Conservation (phyloP, 1,140 invertebrate species). For the Philopotamus ludificatus region DNA sequence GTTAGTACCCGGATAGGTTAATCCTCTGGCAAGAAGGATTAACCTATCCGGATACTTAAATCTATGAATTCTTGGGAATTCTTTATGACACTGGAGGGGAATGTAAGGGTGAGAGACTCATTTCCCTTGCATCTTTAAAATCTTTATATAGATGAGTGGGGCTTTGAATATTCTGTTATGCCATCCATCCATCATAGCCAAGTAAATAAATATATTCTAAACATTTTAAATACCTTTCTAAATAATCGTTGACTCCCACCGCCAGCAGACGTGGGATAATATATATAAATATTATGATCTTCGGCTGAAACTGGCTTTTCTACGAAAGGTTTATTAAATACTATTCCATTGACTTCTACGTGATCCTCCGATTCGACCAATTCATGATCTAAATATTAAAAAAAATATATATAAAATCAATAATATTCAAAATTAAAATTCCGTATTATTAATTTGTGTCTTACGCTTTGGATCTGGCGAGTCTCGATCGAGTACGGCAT, state of each 20-base stretch:
- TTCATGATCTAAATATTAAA: slow-evolving; percentile 74
- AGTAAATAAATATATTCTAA: too few species aligned
- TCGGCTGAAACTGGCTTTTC: slow-evolving; percentile 97
- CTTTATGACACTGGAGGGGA: too few species aligned
- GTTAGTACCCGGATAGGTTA: too few species aligned
- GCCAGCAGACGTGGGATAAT: slow-evolving; percentile 98
- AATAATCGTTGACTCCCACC: slow-evolving; percentile 95
- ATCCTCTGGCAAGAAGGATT: too few species aligned
- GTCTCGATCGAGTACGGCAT: slow-evolving; percentile 95
- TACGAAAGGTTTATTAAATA: slow-evolving; percentile 99
- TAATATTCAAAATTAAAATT: neutral
- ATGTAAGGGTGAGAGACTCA: too few species aligned
- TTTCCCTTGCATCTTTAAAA: too few species aligned
- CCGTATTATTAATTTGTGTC: slow-evolving; percentile 42
- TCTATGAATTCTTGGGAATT: too few species aligned
- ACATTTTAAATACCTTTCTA: slow-evolving; percentile 83
- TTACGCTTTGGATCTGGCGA: slow-evolving; percentile 86
- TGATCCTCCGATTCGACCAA: slow-evolving; percentile 97
- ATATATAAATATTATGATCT: slow-evolving; percentile 99
- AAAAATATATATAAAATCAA: slow-evolving; percentile 22
- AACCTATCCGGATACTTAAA: too few species aligned
- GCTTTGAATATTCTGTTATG: too few species aligned
- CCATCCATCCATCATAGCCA: too few species aligned
- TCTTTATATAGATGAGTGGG: too few species aligned
- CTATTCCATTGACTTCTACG: slow-evolving; percentile 95